These are phyloP conservation scores for Cerceris ruficornis DNA, from an alignment of 2,888 invertebrate species.

Conservation along the genomic window DNA sequence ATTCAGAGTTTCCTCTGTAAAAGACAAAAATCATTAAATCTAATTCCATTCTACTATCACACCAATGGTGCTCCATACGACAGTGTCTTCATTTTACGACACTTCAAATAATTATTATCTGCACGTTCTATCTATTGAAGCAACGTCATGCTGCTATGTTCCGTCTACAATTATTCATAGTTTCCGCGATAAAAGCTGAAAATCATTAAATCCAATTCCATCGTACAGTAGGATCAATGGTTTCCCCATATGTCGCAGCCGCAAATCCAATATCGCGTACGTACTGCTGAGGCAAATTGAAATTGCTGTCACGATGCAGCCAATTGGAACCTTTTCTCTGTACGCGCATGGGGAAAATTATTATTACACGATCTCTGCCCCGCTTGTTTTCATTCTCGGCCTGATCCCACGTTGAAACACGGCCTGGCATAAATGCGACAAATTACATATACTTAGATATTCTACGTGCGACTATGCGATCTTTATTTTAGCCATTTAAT, in stretches of 20 bases:
- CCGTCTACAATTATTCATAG: conserved; percentile 14
- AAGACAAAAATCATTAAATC: too few species aligned
- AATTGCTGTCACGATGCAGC: conserved; percentile 8
- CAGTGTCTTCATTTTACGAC: not conserved
- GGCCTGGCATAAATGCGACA: not conserved
- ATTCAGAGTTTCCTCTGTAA: not conserved
- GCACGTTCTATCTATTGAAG: conserved; percentile 20
- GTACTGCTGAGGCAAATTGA: conserved; percentile 9
- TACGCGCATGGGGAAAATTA: not conserved
- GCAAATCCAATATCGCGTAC: conserved; percentile 9
- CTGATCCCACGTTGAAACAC: not conserved
- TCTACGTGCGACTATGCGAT: too few species aligned
- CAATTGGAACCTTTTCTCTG: conserved; percentile 1
- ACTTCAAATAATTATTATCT: conserved; percentile 12
- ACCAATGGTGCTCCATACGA: too few species aligned
- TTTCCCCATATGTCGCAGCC: conserved; percentile 12
- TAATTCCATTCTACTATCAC: too few species aligned
- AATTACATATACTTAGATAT: too few species aligned
- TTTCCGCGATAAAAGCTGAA: conserved; percentile 25
- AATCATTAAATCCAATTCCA: conserved; percentile 26
- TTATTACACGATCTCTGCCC: not conserved
- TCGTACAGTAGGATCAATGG: conserved; percentile 22
- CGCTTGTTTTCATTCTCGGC: not conserved
- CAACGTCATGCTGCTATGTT: conserved; percentile 13
- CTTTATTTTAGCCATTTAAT: too few species aligned